phyloP scores from a whole-genome alignment of 2,888 invertebrate species.

The Himalopsyche japonica region DNA sequence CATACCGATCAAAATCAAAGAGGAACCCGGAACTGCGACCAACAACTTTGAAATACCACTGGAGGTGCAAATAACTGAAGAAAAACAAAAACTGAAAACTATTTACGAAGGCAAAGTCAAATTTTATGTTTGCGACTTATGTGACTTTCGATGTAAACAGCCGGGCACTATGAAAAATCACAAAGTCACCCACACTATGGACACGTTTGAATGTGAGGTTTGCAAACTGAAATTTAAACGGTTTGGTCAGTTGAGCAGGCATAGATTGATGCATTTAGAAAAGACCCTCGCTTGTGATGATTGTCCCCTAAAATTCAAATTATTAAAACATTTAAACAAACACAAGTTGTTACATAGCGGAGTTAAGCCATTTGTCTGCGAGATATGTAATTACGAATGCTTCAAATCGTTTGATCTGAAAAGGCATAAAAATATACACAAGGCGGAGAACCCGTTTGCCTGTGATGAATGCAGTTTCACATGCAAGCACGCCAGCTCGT shows the following conservation, averaged over 20 bases:
- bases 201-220: background rate
- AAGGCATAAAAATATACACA: background rate
- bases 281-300: background rate
- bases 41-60: background rate
- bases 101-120: too few relatives aligned
- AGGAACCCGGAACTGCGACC: background rate
- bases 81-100: background rate
- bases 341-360: background rate
- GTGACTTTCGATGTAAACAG: background rate
- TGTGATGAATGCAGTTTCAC: background rate
- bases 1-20: background rate
- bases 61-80: background rate
- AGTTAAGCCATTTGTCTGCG: background rate
- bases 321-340: background rate
- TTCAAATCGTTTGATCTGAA: background rate
- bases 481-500: background rate
- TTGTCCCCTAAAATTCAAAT: background rate
- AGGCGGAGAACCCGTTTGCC: background rate
- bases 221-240: background rate
- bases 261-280: background rate
- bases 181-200: background rate
- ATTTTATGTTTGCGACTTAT: background rate
- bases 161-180: background rate
- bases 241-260: background rate
- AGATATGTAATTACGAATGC: background rate